Evolutionary conservation across 1,140 invertebrate genomes (phyloP), one percentile per base, ranked within the genome.

Genomic region (Cotesia typhae): DNA sequence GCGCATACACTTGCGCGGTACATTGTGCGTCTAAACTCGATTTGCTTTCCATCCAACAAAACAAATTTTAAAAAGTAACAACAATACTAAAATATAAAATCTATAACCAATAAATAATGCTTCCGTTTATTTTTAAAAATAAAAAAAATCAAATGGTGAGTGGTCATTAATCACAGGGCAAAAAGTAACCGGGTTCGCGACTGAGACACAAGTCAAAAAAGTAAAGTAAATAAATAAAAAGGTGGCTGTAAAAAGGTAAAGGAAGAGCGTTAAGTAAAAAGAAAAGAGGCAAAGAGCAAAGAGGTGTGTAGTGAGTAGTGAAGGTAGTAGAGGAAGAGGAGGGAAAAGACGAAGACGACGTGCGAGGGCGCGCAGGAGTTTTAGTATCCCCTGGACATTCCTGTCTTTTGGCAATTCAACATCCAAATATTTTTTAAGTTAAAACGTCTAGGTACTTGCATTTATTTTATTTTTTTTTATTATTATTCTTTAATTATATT

Each of bases 321-420:
- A 47, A 47, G 41, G 41, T 47, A 47, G 41, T 47, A 47, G 10
- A 47, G 10, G 5, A 10, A 47, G 41, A 55, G 41, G 51, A 65
- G 59, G 57, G 28, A 67, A n/a, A 35, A 14, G 67, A 69, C 41
- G 51, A 36, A 71, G 59, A 55, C 14, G 12, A 37, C 28, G 35
- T 36, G 63, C 36, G 63, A 65, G 63, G 63, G 63, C 55, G 68
- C 68, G 68, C 68, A 70, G 68, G 55, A 70, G 68, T 70, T 70
- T 47, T 47, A 47, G 57, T 47, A 70, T 59, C 38, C 63, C 68
- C 51, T 67, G 57, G 57, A 61, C 57, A 61, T 63, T 63, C 59
- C n/a, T 70, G 53, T 60, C 36, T 36, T 36, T 70, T 70, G 37
- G 68, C 68, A 70, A 41, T 9, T 47, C 41, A 9, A 10, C 2